These are phyloP conservation scores for Acronicta psi DNA, from an alignment of 2,888 invertebrate species.

Conservation along the genomic window DNA sequence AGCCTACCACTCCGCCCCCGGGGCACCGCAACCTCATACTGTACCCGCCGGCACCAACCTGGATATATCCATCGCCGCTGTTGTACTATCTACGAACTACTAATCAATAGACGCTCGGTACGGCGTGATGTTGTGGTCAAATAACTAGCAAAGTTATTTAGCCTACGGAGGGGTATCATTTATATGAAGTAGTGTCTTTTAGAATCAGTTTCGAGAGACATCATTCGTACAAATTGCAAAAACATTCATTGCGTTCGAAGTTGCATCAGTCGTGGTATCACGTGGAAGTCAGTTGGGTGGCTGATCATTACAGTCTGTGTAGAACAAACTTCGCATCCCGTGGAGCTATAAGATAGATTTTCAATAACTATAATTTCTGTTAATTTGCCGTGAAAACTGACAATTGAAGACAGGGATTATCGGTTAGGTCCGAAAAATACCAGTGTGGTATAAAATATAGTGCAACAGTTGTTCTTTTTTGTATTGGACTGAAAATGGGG, in stretches of 20 bases:
- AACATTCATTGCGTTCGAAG: background rate
- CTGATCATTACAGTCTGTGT: constrained; percentile 5
- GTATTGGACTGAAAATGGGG: constrained; percentile 7
- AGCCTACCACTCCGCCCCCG: background rate
- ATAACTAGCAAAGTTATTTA: no score
- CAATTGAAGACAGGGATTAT: constrained; percentile 14
- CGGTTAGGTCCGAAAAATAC: constrained; percentile 20
- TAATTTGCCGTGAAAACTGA: constrained; percentile 10
- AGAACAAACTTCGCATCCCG: constrained; percentile 19
- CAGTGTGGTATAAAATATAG: constrained; percentile 21
- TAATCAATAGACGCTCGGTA: background rate
- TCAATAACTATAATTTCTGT: constrained; percentile 6
- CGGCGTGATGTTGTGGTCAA: background rate
- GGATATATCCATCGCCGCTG: background rate
- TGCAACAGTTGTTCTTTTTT: constrained; percentile 23
- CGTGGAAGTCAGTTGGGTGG: background rate
- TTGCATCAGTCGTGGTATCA: background rate
- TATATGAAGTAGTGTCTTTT: no score
- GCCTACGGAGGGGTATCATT: no score
- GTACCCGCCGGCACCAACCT: background rate
- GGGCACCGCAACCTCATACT: background rate
- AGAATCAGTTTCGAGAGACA: no score
- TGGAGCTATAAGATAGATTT: constrained; percentile 23
- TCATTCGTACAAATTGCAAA: background rate
- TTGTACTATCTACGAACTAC: background rate